phyloP scores from a whole-genome alignment of 2,888 invertebrate species.

The Eugnorisma glareosa region DNA sequence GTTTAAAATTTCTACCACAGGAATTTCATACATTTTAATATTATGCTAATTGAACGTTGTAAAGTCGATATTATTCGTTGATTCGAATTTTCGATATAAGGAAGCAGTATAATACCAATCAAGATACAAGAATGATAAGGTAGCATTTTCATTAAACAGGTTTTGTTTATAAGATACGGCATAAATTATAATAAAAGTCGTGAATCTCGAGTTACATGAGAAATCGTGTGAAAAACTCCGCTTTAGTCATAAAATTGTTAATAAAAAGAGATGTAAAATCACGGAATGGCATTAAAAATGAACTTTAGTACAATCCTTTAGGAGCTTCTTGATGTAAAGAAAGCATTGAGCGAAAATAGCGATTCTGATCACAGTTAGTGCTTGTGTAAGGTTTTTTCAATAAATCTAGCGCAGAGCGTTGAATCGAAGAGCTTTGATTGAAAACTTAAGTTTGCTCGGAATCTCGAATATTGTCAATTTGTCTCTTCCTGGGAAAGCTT shows the following conservation, averaged over 20 bases:
- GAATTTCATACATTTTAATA: conserved; percentile 55
- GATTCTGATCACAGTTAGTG: conserved; percentile 43
- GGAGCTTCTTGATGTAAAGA: conserved; percentile 12
- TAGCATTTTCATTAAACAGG: conserved; percentile 57
- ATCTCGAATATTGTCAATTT: conserved; percentile 25
- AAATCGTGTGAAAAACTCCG: conserved; percentile 58
- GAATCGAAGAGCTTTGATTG: conserved; percentile 34
- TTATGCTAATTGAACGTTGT: conserved; percentile 53
- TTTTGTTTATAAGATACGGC: conserved; percentile 55
- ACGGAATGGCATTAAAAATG: conserved; percentile 36
- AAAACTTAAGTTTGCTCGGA: conserved; percentile 19
- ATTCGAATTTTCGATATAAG: conserved; percentile 55
- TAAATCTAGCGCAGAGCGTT: conserved; percentile 14
- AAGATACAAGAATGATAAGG: conserved; percentile 52
- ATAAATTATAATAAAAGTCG: conserved; percentile 56
- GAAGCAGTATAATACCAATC: conserved; percentile 59
- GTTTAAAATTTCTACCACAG: conserved; percentile 26
- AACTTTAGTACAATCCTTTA: conserved; percentile 22
- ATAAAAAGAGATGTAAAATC: conserved; percentile 51
- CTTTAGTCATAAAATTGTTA: conserved; percentile 46
- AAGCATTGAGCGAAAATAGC: conserved; percentile 8
- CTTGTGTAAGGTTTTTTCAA: conserved; percentile 38
- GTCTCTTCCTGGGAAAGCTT: not conserved
- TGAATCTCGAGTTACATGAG: conserved; percentile 53
- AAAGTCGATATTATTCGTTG: conserved; percentile 55